Percentiles rank a stretch among this genome's conserved stretches.
Conservation (phyloP, 2,113 vertebrate genomes). For the Amphilophus citrinellus region DNA sequence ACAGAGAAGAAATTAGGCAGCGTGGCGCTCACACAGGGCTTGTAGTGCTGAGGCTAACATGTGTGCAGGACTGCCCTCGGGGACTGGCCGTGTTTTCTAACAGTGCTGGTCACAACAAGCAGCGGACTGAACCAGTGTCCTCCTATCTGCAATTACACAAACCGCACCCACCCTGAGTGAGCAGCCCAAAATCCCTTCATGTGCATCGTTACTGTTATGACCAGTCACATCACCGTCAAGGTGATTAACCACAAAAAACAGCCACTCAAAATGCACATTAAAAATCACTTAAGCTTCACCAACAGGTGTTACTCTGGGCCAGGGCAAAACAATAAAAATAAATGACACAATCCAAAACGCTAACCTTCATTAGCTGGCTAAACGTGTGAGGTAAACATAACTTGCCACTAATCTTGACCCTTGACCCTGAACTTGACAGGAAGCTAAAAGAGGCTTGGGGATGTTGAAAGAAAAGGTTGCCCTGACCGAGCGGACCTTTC, state of each 20-base stretch:
- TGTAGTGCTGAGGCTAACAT: slow-evolving; percentile 40
- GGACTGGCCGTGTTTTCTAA: slow-evolving; percentile 2
- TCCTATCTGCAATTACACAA: background rate
- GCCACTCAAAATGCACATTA: slow-evolving; percentile 45
- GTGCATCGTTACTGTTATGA: slow-evolving; percentile 22
- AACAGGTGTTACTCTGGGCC: slow-evolving; percentile 46
- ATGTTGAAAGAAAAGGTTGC: background rate
- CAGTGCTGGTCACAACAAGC: background rate
- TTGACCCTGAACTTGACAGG: slow-evolving; percentile 3
- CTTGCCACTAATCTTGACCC: slow-evolving; percentile 6
- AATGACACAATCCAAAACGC: slow-evolving; percentile 4
- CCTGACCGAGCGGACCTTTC: slow-evolving; percentile 21
- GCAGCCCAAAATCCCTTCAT: slow-evolving; percentile 11
- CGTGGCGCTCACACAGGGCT: slow-evolving; percentile 16
- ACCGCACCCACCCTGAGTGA: background rate
- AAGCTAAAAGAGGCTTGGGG: background rate
- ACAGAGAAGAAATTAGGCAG: slow-evolving; percentile 53
- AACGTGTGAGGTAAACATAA: slow-evolving; percentile 8
- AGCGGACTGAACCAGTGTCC: background rate
- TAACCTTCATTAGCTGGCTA: slow-evolving; percentile 30
- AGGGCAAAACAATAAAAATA: slow-evolving; percentile 40
- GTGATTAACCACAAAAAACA: slow-evolving; percentile 51
- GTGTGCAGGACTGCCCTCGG: slow-evolving; percentile 29
- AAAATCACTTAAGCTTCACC: slow-evolving; percentile 53
- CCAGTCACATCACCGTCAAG: slow-evolving; percentile 40